Conservation (phyloP, 2,113 vertebrate species). For the Megaleporinus macrocephalus region DNA sequence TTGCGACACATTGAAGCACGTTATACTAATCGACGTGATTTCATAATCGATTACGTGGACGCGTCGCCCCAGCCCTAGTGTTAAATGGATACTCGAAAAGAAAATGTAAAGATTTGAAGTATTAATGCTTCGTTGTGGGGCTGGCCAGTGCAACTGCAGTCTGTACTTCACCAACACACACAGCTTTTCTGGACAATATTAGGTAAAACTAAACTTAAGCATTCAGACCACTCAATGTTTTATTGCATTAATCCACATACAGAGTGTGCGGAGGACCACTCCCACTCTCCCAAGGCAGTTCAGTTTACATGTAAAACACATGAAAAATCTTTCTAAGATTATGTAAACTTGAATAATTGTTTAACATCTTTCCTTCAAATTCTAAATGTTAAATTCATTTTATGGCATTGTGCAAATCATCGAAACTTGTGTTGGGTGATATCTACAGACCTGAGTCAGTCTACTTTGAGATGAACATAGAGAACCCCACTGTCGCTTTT, state of each 20-base stretch:
- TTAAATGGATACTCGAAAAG: too few relatives aligned
- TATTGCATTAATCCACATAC: background rate
- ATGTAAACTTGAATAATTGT: conserved; percentile 31
- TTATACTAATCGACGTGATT: too few relatives aligned
- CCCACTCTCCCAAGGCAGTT: background rate
- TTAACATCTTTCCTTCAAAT: background rate
- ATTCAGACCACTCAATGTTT: background rate
- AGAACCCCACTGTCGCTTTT: background rate
- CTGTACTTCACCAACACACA: background rate
- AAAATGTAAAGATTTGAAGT: too few relatives aligned
- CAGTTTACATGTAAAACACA: background rate
- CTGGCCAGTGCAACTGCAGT: background rate
- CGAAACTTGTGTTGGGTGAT: background rate
- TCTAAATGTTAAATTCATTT: background rate
- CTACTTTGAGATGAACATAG: background rate
- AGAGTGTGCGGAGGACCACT: background rate
- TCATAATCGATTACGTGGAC: too few relatives aligned
- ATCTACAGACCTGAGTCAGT: background rate
- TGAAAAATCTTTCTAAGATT: background rate
- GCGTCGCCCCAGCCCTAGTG: too few relatives aligned
- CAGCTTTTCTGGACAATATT: background rate
- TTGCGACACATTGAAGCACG: too few relatives aligned
- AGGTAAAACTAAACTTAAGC: background rate
- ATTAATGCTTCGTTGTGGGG: too few relatives aligned
- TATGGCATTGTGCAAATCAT: background rate